Evolutionary conservation across 1,140 invertebrate species (phyloP), one percentile per base, ranked within the genome.

Genomic region (Triops longicaudatus): DNA sequence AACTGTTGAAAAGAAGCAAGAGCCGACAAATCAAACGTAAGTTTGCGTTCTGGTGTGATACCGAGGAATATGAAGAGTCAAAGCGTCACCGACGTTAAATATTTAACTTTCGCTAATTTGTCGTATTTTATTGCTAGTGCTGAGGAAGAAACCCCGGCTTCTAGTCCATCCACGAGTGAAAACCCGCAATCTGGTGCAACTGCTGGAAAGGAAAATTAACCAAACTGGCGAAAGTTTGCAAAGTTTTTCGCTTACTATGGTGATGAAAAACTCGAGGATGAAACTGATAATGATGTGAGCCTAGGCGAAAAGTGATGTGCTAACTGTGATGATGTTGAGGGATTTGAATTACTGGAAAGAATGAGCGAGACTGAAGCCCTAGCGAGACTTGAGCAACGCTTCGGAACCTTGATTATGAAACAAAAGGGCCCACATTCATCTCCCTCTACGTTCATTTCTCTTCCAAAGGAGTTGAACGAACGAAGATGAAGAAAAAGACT

Each of bases 151-250:
- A 63, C 14, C 50, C n/a, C 50, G 50, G 50, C 50, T 63, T 63
- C 50, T 63, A 63, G 50, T 63, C 50, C 50, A 63, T 63, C 50
- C 50, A 63, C 50, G 50, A 63, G 50, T 14, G 50, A 63, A 63
- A 22, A 63, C 50, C 17, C 50, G 14, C 50, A 63, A 63, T 17
- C 50, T 63, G 14, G 50, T 63, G 50, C 50, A 22, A 63, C 14
- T 63, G 22, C 17, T 22, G 50, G 2, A 22, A 63, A 63, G 50
- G 50, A 63, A 14, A 63, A 63, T 14, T 63, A 22, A 63, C 22
- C 22, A 7, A 37, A 37, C 31, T 37, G 31, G 31, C 31, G 31
- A 2, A 37, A 37, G 31, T 37, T 37, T 37, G 31, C 31, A 37
- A 7, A 37, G 31, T 37, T 37, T 37, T 2, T 37, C 7, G 31